Percentiles rank a stretch among this genome's conserved stretches.
Evolutionary conservation across 2,888 invertebrate species (phyloP).

Genomic region (Dynastes maya): DNA sequence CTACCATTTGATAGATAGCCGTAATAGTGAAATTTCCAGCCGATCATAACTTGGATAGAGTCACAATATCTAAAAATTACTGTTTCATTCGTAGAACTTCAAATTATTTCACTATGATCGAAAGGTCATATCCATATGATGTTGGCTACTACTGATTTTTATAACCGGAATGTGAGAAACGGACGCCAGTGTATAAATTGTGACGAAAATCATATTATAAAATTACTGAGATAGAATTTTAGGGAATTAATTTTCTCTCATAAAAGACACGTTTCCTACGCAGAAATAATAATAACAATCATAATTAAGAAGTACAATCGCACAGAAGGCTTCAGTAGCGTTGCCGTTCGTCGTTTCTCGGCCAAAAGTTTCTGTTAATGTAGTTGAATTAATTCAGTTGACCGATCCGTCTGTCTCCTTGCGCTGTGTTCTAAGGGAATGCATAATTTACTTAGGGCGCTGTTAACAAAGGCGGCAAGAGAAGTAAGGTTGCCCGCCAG

Average conservation of each 20-base stretch:
- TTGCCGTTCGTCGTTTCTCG: background rate
- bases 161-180: no score
- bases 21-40: no score
- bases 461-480: slow-evolving; percentile 32
- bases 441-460: slow-evolving; percentile 44
- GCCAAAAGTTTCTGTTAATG: slow-evolving; percentile 17
- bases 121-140: no score
- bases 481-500: slow-evolving; percentile 30
- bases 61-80: no score
- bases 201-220: no score
- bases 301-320: background rate
- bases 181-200: no score
- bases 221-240: no score
- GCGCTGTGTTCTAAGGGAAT: slow-evolving; percentile 13
- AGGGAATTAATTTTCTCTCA: background rate
- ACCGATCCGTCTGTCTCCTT: slow-evolving; percentile 35
- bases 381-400: slow-evolving; percentile 31
- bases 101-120: no score
- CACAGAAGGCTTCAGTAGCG: background rate
- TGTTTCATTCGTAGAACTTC: no score
- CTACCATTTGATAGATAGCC: no score
- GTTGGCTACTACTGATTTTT: no score
- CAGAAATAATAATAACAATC: background rate
- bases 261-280: background rate
- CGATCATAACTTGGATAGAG: no score